Evolutionary conservation across 2,888 invertebrate genomes (phyloP), one percentile per base, ranked within the genome.

Genomic region (Spisula solida): DNA sequence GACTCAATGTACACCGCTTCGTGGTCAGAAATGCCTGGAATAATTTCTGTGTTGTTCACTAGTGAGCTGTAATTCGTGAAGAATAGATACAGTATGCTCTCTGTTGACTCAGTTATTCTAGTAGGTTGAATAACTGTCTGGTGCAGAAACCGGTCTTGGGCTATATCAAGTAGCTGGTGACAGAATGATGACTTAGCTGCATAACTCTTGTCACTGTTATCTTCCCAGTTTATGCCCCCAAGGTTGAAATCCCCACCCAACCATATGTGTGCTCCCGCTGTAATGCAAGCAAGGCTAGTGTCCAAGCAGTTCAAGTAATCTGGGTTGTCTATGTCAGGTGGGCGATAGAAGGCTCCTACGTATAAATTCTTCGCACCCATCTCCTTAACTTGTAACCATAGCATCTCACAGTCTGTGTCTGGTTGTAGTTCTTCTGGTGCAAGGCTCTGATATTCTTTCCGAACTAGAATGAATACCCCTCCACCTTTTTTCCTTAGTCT

Each of bases 191-290:
- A 8, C 51, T 81, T 47, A 8, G 20, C n/a, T 20, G 85, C 60
- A 47, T 5, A 20, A 34, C n/a, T 31, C 10, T 81, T 81, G 10
- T 48, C 25, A 70, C 81, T 78, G n/a, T 82, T 29, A 25, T 78
- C 79, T 4, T 48, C 51, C 82, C 82, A 70, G 55, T 87, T 56
- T 18, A 87, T 87, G 34, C 31, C 78, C 18, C 34, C 75, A 18
- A 86, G 48, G 48, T 70, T 86, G 66, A 86, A 81, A 29, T 86
- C 86, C 18, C 86, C 86, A 16, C 87, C 87, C n/a, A 87, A 51
- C 78, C 87, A 87, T 31, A 82, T 29, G 55, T 82, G 87, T 20
- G 87, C 29, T 75, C 56, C 82, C 0, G 51, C 29, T 25, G 78
- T 82, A n/a, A 87, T 87, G 5, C 82, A 2, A 2, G 55, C 14